Evolutionary conservation across 2,888 invertebrate genomes (phyloP).

Genomic region (Tinea semifulvella): DNA sequence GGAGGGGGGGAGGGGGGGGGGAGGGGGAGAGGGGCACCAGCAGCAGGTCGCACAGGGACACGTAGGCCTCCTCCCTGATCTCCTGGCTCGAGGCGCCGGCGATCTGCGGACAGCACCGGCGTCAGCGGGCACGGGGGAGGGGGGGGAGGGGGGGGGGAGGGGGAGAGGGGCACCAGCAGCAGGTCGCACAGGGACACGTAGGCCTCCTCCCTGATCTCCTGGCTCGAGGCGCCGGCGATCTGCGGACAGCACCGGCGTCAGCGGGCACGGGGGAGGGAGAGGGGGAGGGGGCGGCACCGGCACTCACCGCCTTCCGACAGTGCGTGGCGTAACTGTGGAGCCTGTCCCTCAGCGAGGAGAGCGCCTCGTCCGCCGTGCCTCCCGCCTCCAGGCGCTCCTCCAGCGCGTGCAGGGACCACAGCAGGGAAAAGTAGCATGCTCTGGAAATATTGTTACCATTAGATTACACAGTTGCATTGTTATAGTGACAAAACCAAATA

Average conservation of each 20-base stretch:
- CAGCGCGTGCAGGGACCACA: conserved; percentile 89
- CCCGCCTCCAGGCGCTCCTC: conserved; percentile 74
- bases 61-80: conserved; percentile 88
- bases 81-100: conserved; percentile 29
- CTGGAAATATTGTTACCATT: conserved; percentile 34
- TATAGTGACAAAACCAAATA: too few relatives aligned
- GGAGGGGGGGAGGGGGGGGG: too few relatives aligned
- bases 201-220: conserved; percentile 81
- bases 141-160: too few relatives aligned
- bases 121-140: too few relatives aligned
- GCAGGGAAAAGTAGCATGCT: conserved; percentile 84
- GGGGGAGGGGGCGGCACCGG: too few relatives aligned
- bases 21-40: too few relatives aligned
- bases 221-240: background rate
- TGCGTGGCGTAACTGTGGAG: conserved; percentile 79
- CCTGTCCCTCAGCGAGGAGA: conserved; percentile 67
- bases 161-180: conserved; percentile 90
- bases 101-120: background rate
- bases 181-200: conserved; percentile 96
- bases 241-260: too few relatives aligned
- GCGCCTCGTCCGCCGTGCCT: conserved; percentile 57
- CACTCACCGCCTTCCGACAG: conserved; percentile 51
- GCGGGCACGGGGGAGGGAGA: too few relatives aligned
- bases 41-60: conserved; percentile 94
- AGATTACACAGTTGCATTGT: background rate